These are phyloP conservation scores for Paralinhomoeus sp. DNA, from an alignment of 2,888 invertebrate species.

Conservation along the genomic window DNA sequence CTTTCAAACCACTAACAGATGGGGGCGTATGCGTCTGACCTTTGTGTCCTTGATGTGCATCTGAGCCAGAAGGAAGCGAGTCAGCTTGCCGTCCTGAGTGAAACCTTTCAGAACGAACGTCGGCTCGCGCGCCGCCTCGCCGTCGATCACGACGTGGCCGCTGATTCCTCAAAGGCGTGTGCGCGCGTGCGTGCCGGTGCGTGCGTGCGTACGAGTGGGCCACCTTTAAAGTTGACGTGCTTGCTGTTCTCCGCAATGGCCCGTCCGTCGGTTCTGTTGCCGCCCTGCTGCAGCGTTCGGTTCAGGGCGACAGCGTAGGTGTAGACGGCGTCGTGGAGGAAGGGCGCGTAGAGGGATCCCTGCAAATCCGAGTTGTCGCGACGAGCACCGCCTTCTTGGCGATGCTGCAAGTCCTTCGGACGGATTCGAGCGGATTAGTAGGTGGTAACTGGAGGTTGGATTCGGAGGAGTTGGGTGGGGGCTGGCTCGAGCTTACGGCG, in stretches of 20 bases:
- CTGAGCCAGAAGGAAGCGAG: not conserved
- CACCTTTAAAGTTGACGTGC: not conserved
- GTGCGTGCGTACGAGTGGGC: too few relatives aligned
- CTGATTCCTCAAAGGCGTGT: too few relatives aligned
- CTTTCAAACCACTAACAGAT: not conserved
- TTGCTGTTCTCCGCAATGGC: not conserved
- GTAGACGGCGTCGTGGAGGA: slow-evolving; percentile 11
- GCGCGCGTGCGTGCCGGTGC: too few relatives aligned
- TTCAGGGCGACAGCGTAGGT: slow-evolving; percentile 10
- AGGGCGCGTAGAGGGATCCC: not conserved
- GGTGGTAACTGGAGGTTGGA: too few relatives aligned
- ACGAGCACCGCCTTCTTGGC: too few relatives aligned
- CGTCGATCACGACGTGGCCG: slow-evolving; percentile 4
- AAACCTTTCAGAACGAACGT: slow-evolving; percentile 4
- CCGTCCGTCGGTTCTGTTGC: not conserved
- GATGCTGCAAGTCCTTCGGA: too few relatives aligned
- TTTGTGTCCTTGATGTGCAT: slow-evolving; percentile 2
- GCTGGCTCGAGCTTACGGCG: too few relatives aligned
- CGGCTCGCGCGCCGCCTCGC: slow-evolving; percentile 1
- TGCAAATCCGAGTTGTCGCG: too few relatives aligned
- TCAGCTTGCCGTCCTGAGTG: slow-evolving; percentile 1
- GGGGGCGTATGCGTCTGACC: not conserved
- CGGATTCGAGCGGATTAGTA: too few relatives aligned
- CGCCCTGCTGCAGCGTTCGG: slow-evolving; percentile 6
- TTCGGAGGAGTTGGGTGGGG: too few relatives aligned